These are phyloP conservation scores for Pissodes strobi DNA, from an alignment of 1,140 invertebrate genomes.

Conservation along the genomic window DNA sequence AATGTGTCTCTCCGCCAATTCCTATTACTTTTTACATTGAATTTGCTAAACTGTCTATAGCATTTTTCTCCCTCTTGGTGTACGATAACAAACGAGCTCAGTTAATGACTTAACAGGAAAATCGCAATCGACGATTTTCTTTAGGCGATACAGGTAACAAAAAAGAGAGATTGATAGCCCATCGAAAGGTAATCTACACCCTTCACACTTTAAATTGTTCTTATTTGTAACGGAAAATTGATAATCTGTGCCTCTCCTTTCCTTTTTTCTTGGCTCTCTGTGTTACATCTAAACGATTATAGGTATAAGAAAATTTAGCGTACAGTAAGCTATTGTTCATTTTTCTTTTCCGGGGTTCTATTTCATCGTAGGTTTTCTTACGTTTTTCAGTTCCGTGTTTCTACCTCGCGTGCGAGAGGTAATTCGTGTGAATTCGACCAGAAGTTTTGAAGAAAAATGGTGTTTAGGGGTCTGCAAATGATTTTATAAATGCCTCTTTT, in stretches of 20 bases:
- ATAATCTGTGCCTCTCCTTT: constrained; percentile 1
- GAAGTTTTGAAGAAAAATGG: constrained; percentile 29
- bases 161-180: constrained; percentile 28
- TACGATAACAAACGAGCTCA: constrained; percentile 16
- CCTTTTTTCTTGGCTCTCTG: constrained; percentile 1
- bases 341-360: constrained; percentile 22
- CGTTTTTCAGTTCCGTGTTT: constrained; percentile 20
- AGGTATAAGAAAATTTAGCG: constrained; percentile 24
- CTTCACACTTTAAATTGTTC: constrained; percentile 22
- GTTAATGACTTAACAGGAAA: constrained; percentile 28
- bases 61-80: constrained; percentile 9
- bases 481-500: constrained; percentile 25
- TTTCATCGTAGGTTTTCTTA: constrained; percentile 9
- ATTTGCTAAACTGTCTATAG: constrained; percentile 6
- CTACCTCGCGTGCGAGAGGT: constrained; percentile 12
- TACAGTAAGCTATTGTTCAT: constrained; percentile 26
- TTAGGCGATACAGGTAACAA: constrained; percentile 25
- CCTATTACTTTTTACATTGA: background rate
- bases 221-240: constrained; percentile 29
- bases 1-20: no score
- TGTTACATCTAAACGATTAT: constrained; percentile 16
- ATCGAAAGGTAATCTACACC: constrained; percentile 28
- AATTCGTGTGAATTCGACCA: constrained; percentile 27
- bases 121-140: constrained; percentile 22
- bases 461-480: constrained; percentile 21